Evolutionary conservation across 2,888 invertebrate genomes (phyloP), one percentile per base, ranked within the genome.

Genomic region (Flexamia atlantica): DNA sequence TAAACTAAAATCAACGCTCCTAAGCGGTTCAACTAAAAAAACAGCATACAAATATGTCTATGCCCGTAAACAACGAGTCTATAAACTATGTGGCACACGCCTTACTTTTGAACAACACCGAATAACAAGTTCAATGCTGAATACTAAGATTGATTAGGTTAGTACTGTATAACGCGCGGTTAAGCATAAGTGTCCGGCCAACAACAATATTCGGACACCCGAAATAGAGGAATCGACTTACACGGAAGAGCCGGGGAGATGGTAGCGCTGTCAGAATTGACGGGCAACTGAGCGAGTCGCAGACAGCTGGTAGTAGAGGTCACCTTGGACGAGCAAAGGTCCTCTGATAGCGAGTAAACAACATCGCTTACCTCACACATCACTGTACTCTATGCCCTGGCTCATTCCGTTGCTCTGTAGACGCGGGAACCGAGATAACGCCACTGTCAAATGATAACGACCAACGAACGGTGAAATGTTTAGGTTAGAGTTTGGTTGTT

Each of bases 271-370:
- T 64, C 64, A 64, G 10, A 64, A 64, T 1, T 28, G 64, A 64
- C 64, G 64, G 64, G 30, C 28, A 30, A 64, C 64, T 64, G 64
- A 64, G 5, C 64, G 64, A 64, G 28, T 7, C 64, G 30, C 64
- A 14, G 28, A 25, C 25, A 28, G 17, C 17, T 25, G 25, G 5
- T 30, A 14, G 64, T 30, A 64, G 64, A 30, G 64, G 64, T 64
- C 64, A 64, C 64, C 64, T 64, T 64, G 64, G 64, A 4, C 64
- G 64, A 14, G 25, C 64, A 64, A 64, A 64, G 64, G 64, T 64
- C 64, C 28, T 25, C 57, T 57, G 64, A 64, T 64, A 64, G 28
- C 28, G 64, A 64, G 64, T 28, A 64, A 64, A 64, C 64, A 64
- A 64, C 64, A 30, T 30, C 14, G 17, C 10, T 1, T 10, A 23